Conservation (phyloP, 2,113 vertebrate species). For the Equus quagga region DNA sequence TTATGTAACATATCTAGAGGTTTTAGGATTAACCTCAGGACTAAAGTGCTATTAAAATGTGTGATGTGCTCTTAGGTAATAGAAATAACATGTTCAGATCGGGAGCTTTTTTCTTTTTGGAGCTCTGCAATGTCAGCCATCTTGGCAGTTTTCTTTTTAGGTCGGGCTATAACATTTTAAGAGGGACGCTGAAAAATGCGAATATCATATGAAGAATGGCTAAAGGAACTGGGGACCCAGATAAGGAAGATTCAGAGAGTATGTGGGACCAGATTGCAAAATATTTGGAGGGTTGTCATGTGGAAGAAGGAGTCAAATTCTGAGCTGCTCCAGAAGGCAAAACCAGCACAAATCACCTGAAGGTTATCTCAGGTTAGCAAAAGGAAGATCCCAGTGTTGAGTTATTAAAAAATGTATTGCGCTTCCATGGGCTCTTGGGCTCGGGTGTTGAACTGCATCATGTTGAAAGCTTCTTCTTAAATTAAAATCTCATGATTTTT, state of each 20-base stretch:
- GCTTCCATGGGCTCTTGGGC: background rate
- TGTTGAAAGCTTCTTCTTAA: background rate
- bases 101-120: background rate
- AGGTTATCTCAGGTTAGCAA: conserved; percentile 32
- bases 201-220: conserved; percentile 38
- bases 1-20: background rate
- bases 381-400: background rate
- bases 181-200: background rate
- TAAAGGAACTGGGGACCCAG: background rate
- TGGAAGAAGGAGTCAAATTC: conserved; percentile 6
- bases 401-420: background rate
- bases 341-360: background rate
- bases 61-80: background rate
- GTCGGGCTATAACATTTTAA: conserved; percentile 36
- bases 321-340: conserved; percentile 1
- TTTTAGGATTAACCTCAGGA: background rate
- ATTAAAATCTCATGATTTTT: conserved; percentile 24
- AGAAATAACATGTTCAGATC: background rate
- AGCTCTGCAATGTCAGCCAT: background rate
- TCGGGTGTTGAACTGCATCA: background rate
- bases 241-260: background rate
- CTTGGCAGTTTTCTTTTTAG: background rate
- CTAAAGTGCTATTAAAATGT: background rate
- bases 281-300: conserved; percentile 57
- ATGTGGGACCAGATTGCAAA: conserved; percentile 43